phyloP scores from a whole-genome alignment of 2,888 invertebrate species.

The Agrochola lota region DNA sequence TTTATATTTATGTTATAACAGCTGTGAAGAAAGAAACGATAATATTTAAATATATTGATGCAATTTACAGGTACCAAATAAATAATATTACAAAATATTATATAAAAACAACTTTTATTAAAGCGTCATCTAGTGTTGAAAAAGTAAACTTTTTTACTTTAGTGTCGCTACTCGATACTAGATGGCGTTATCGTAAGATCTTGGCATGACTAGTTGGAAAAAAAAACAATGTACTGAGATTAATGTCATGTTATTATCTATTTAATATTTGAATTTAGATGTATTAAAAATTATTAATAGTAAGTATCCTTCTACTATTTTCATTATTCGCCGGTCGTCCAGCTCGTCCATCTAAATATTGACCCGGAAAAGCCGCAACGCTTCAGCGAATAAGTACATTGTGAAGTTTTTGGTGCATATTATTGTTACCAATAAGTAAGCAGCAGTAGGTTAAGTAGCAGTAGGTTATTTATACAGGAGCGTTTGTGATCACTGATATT shows the following conservation, averaged over 20 bases:
- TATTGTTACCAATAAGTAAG: neutral
- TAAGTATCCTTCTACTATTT: neutral
- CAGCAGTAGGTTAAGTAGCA: too few relatives aligned
- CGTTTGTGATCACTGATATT: neutral
- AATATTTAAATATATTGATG: neutral
- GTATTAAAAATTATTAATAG: neutral
- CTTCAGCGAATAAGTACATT: neutral
- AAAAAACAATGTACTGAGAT: too few relatives aligned
- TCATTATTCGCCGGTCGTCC: neutral
- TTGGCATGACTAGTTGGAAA: too few relatives aligned
- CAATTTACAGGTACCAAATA: neutral
- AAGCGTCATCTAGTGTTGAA: constrained; percentile 69
- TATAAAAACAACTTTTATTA: neutral
- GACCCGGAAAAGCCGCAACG: neutral
- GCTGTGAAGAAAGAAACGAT: too few relatives aligned
- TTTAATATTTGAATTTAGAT: neutral
- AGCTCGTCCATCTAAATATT: neutral
- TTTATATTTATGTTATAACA: neutral
- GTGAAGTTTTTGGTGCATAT: neutral
- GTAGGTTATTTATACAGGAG: neutral
- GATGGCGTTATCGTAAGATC: constrained; percentile 67
- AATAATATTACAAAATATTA: neutral
- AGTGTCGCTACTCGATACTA: constrained; percentile 78
- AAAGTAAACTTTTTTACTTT: constrained; percentile 8
- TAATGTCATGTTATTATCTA: neutral